Evolutionary conservation across 2,113 vertebrate species (phyloP), one percentile per base, ranked within the genome.

Genomic region (Symphodus melops): DNA sequence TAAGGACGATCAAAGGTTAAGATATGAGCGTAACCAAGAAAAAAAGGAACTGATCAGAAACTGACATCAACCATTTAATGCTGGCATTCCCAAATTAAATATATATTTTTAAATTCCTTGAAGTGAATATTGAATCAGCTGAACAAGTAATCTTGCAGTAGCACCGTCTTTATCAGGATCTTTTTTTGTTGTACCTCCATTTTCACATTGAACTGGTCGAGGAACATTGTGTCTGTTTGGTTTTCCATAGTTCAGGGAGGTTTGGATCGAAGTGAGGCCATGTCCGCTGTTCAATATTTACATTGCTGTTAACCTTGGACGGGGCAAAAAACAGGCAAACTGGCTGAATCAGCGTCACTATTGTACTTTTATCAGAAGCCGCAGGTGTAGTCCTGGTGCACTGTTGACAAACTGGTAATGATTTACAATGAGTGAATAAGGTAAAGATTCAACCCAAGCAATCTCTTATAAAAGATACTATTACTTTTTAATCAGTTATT

Each of bases 201-300:
- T 51, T 8, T n/a, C 9, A 16, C 11, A 13, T 20, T 33, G 60
- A 48, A 16, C 42, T 48, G 14, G 2, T 28, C 5, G 8, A 46
- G 10, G 59, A 44, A 44, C 46, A 3, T 8, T 1, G 44, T 64
- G 37, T 68, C 14, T n/a, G 39, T 49, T 17, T 28, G 33, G 13
- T 9, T 39, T 55, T 49, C 21, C 52, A 41, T 0, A 77, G 72
- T 72, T 65, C 75, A 54, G 36, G 23, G 33, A 65, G 20, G 52
- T 1, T 9, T 1, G 9, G 61, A 86, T 90, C 76, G 11, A 83
- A 80, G 4, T 4, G 10, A 21, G 60, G 17, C 79, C n/a, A 37
- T 63, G 33, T 13, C 16, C 8, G 2, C 1, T 3, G n/a, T 13
- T 81, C 55, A 82, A 71, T 86, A 80, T 82, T 86, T 79, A 37